These are phyloP conservation scores for Apaloderma vittatum DNA, from an alignment of 2,113 vertebrate genomes.

Conservation along the genomic window DNA sequence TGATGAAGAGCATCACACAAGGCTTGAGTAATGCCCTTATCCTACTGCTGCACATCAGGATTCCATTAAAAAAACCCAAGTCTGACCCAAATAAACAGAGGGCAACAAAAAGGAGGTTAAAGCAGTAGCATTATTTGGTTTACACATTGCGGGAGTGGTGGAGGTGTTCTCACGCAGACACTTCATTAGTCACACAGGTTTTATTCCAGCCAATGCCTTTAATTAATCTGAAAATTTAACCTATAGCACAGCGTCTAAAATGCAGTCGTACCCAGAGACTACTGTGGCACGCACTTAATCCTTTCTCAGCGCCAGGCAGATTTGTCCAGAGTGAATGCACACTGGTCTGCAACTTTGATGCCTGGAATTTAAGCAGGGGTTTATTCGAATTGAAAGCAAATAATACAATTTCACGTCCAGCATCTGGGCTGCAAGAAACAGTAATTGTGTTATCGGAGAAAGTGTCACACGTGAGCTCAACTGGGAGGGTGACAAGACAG, in stretches of 20 bases:
- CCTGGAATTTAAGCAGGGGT: slow-evolving; percentile 5
- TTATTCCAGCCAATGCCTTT: neutral
- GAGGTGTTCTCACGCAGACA: neutral
- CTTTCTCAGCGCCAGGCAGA: neutral
- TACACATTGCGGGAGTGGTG: neutral
- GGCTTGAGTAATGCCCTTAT: neutral
- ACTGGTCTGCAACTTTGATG: neutral
- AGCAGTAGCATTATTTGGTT: neutral
- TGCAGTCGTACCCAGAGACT: neutral
- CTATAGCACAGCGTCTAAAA: neutral
- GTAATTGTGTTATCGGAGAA: neutral
- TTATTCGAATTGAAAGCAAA: neutral
- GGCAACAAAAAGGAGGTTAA: neutral
- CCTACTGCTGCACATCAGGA: neutral
- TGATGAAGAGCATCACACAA: neutral
- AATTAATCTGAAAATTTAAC: neutral
- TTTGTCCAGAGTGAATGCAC: neutral
- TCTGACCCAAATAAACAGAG: neutral
- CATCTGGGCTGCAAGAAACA: neutral
- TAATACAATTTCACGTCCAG: slow-evolving; percentile 10
- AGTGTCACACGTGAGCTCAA: neutral
- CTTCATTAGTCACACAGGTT: neutral
- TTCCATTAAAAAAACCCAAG: neutral
- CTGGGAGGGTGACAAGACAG: neutral
- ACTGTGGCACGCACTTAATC: neutral